Percentiles rank a stretch among this genome's conserved stretches.
phyloP scores from a whole-genome alignment of 2,888 invertebrate species.

The Buathra laborator region DNA sequence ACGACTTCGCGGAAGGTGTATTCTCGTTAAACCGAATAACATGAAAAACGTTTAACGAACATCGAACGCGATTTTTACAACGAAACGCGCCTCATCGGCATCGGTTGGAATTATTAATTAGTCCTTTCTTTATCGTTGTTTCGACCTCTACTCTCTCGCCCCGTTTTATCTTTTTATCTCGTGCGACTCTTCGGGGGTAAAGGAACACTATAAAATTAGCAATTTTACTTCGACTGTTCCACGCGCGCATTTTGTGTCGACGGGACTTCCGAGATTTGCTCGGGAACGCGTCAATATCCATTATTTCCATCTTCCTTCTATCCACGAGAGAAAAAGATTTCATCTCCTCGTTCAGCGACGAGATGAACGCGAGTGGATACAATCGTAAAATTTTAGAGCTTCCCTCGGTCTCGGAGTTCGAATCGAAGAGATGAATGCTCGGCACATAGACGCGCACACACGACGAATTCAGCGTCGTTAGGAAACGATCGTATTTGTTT shows the following conservation, averaged over 20 bases:
- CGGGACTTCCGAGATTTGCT: slow-evolving; percentile 77
- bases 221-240: slow-evolving; percentile 78
- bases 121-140: slow-evolving; percentile 74
- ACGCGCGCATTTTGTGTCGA: background rate
- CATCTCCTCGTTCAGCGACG: slow-evolving; percentile 62
- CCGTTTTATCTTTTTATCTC: slow-evolving; percentile 36
- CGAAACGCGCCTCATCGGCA: slow-evolving; percentile 75
- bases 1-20: slow-evolving; percentile 67
- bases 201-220: slow-evolving; percentile 81
- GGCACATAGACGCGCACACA: slow-evolving; percentile 19
- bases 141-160: slow-evolving; percentile 48
- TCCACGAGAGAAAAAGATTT: slow-evolving; percentile 52
- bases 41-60: slow-evolving; percentile 57
- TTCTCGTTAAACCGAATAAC: slow-evolving; percentile 19
- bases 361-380: slow-evolving; percentile 65
- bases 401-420: slow-evolving; percentile 60
- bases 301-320: slow-evolving; percentile 74
- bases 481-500: slow-evolving; percentile 66
- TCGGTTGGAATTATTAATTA: slow-evolving; percentile 81
- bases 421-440: slow-evolving; percentile 60
- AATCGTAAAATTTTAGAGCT: slow-evolving; percentile 72
- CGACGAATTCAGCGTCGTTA: slow-evolving; percentile 66
- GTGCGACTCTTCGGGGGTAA: slow-evolving; percentile 20
- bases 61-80: slow-evolving; percentile 76
- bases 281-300: slow-evolving; percentile 78